phyloP scores from a whole-genome alignment of 1,140 invertebrate species.

The Conus ventricosus region DNA sequence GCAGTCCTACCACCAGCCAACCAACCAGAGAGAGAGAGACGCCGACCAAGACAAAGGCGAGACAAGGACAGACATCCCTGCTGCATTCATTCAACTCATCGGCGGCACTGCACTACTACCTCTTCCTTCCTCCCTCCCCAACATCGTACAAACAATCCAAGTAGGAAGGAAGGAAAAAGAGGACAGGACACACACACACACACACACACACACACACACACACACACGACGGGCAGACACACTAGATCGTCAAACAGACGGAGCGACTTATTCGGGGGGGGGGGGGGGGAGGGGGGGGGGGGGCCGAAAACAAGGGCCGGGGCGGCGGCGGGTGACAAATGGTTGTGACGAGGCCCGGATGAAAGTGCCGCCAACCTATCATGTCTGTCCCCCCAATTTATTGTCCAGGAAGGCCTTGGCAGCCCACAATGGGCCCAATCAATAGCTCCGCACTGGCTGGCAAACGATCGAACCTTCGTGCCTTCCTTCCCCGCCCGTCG shows the following conservation, averaged over 20 bases:
- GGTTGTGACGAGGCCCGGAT: constrained; percentile 24
- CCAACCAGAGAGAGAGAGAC: too few species aligned
- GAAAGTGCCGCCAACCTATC: constrained; percentile 28
- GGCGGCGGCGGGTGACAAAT: constrained; percentile 21
- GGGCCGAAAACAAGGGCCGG: not conserved
- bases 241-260: constrained; percentile 13
- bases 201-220: not conserved
- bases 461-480: not conserved
- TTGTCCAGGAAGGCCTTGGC: constrained; percentile 23
- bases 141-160: too few species aligned
- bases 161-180: too few species aligned
- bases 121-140: too few species aligned
- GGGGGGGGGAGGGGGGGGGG: not conserved
- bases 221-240: not conserved
- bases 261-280: too few species aligned
- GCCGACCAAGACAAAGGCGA: too few species aligned
- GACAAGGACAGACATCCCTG: too few species aligned
- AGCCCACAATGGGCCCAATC: constrained; percentile 31
- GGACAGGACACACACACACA: not conserved
- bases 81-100: too few species aligned
- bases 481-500: too few species aligned
- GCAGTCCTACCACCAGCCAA: too few species aligned
- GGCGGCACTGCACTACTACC: too few species aligned
- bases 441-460: constrained; percentile 3
- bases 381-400: constrained; percentile 31